Evolutionary conservation across 2,888 invertebrate species (phyloP).

Genomic region (Tetheella fluctuosa): DNA sequence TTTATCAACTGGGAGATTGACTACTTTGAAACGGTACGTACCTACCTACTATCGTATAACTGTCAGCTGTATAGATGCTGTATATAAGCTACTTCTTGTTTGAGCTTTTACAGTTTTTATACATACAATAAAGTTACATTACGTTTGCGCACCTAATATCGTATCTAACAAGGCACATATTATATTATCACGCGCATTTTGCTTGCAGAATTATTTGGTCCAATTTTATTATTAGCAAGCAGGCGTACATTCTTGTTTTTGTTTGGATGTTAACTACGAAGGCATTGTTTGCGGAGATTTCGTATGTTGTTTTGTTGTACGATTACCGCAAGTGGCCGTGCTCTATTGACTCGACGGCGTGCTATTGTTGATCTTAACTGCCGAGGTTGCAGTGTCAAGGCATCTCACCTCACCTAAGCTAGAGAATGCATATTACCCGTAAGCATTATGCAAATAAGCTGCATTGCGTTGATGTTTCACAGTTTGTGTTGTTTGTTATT

Average conservation of each 20-base stretch:
- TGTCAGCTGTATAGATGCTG: conserved; percentile 30
- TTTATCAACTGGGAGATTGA: conserved; percentile 59
- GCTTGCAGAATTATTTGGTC: conserved; percentile 23
- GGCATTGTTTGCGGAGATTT: conserved; percentile 56
- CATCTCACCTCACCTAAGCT: conserved; percentile 47
- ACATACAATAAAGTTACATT: background rate
- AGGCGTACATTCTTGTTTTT: conserved; percentile 44
- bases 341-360: conserved; percentile 67
- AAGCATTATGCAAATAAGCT: conserved; percentile 34
- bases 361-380: conserved; percentile 59
- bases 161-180: background rate
- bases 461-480: background rate
- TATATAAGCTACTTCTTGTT: conserved; percentile 11
- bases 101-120: conserved; percentile 30
- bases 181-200: background rate
- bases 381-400: conserved; percentile 75
- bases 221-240: conserved; percentile 34
- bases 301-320: conserved; percentile 57
- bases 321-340: conserved; percentile 63
- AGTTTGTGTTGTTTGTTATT: conserved; percentile 4
- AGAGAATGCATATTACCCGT: conserved; percentile 39
- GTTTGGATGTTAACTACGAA: conserved; percentile 44
- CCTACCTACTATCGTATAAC: conserved; percentile 39
- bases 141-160: background rate
- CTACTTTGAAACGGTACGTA: conserved; percentile 73